Evolutionary conservation across 2,888 invertebrate species (phyloP), one percentile per base, ranked within the genome.

Genomic region (Electrophaes corylata): DNA sequence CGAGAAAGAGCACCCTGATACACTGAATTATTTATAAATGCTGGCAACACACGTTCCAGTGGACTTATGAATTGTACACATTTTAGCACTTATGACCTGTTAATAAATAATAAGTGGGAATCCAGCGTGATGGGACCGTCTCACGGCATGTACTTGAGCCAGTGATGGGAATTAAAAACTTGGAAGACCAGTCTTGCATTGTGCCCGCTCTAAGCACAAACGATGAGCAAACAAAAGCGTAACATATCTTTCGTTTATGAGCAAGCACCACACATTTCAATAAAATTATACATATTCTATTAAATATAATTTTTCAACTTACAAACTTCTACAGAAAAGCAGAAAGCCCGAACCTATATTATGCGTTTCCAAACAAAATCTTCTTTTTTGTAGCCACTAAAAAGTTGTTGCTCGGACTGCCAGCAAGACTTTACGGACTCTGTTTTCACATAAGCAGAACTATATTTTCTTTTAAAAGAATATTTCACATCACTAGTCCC

Each of bases 11-110:
- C 65, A 62, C 67, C 65, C 57, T 56, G 50, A 62, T 58, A 57
- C 40, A 11, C 71, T 89, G 87, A 88, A 89, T 89, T 87, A 88
- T 89, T 89, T 84, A 89, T 86, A 71, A 60, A 70, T 68, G 70
- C 68, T 74, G 76, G 75, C 76, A 75, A 79, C 81, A 78, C 78
- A 84, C 83, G 80, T 78, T 73, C 73, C 73, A 60, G 73, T 76
- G 86, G 88, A 84, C 88, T 86, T 85, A 87, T 84, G 81, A 84
- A 83, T 67, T 81, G 85, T 83, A 91, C 90, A 89, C 86, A 90
- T 86, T 89, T 89, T 83, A 87, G 87, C 90, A 89, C 90, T 90
- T 88, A 88, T 88, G 84, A 83, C 75, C 83, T 80, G 84, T 88
- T 89, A 88, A 91, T 91, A 91, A 90, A 91, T 89, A 86, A 91